A percentile compares a stretch with the other conserved stretches of the same genome.
phyloP scores from a whole-genome alignment of 1,140 invertebrate genomes.

The Psilanteris sp. region DNA sequence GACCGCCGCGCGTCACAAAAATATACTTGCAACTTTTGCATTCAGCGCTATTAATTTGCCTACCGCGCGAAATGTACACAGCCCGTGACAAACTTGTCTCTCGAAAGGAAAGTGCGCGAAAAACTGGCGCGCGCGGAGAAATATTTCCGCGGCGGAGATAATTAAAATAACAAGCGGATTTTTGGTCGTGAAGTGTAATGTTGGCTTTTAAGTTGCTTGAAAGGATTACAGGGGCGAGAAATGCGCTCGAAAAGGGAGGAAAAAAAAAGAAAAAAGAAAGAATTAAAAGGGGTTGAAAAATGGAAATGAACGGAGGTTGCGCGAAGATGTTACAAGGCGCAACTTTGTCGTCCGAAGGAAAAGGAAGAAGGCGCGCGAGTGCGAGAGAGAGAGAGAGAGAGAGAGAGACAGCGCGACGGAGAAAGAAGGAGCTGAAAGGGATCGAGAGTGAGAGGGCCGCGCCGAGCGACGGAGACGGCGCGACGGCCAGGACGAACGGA shows the following conservation, averaged over 20 bases:
- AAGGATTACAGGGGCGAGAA: slow-evolving; percentile 22
- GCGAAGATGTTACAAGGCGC: slow-evolving; percentile 32
- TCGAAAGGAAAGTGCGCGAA: not conserved
- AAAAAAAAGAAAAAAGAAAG: too few relatives aligned
- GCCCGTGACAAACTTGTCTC: not conserved
- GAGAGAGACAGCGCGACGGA: slow-evolving; percentile 60
- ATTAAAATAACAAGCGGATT: slow-evolving; percentile 48
- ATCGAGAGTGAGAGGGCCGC: too few relatives aligned
- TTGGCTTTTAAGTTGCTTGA: slow-evolving; percentile 9
- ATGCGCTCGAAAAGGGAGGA: too few relatives aligned
- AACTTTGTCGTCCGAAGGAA: slow-evolving; percentile 11
- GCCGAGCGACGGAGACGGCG: slow-evolving; percentile 21
- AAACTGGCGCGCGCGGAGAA: not conserved
- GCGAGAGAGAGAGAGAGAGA: slow-evolving; percentile 6
- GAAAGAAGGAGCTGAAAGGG: slow-evolving; percentile 55
- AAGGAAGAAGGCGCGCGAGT: not conserved
- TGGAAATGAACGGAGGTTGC: slow-evolving; percentile 22
- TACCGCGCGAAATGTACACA: too few relatives aligned
- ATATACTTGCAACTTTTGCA: too few relatives aligned
- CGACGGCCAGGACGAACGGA: slow-evolving; percentile 12
- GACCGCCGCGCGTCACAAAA: too few relatives aligned
- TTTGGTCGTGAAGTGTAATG: slow-evolving; percentile 20
- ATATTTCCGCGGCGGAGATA: slow-evolving; percentile 9
- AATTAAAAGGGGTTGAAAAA: slow-evolving; percentile 41
- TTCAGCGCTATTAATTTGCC: too few relatives aligned